Conservation (phyloP, 2,888 invertebrate species). For the Tiliacea citrago region DNA sequence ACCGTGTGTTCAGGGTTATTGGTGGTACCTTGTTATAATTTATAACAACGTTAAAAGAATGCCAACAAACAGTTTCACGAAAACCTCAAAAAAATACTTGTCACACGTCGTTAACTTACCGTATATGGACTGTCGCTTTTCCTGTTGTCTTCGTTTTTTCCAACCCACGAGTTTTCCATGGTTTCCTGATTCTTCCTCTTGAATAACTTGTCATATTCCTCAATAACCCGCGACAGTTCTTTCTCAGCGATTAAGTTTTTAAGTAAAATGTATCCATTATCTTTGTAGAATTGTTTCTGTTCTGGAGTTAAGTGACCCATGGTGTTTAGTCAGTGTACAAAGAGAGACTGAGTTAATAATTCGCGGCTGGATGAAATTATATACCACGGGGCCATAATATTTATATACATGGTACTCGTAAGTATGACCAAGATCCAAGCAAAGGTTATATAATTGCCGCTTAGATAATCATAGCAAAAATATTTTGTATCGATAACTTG, state of each 20-base stretch:
- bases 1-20: not conserved
- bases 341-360: slow-evolving; percentile 16
- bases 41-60: not conserved
- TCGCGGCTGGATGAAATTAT: slow-evolving; percentile 22
- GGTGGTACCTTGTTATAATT: too few species aligned
- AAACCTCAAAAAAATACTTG: not conserved
- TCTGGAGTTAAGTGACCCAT: slow-evolving; percentile 81
- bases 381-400: slow-evolving; percentile 15
- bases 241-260: slow-evolving; percentile 83
- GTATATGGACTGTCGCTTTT: slow-evolving; percentile 73
- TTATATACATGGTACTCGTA: slow-evolving; percentile 11
- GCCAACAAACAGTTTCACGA: not conserved
- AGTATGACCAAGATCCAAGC: slow-evolving; percentile 25
- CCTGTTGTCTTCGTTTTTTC: slow-evolving; percentile 80
- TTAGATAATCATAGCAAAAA: slow-evolving; percentile 37
- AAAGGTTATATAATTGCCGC: slow-evolving; percentile 45
- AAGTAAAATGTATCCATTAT: slow-evolving; percentile 89
- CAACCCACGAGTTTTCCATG: slow-evolving; percentile 90
- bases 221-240: slow-evolving; percentile 84
- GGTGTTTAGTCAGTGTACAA: slow-evolving; percentile 3
- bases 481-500: slow-evolving; percentile 35
- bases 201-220: slow-evolving; percentile 89
- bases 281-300: slow-evolving; percentile 87
- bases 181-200: slow-evolving; percentile 84
- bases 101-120: slow-evolving; percentile 64